Evolutionary conservation across 2,113 vertebrate species (phyloP).

Genomic region (Antechinus stuartii): DNA sequence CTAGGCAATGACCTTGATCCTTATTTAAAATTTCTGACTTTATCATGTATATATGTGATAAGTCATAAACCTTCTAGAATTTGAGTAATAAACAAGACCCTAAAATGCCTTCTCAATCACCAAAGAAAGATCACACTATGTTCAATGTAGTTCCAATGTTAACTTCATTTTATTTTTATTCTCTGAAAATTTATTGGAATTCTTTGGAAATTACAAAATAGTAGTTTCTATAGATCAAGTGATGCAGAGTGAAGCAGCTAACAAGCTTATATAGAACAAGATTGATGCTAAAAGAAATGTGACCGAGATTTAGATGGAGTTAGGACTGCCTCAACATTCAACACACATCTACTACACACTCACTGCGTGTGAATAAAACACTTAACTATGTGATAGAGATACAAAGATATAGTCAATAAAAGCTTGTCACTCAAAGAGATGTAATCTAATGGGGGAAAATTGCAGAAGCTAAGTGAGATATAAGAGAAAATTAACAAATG

Average conservation of each 20-base stretch:
- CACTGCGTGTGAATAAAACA: background rate
- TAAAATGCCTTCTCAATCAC: background rate
- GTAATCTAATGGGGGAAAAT: background rate
- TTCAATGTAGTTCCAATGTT: background rate
- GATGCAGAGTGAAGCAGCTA: slow-evolving; percentile 4
- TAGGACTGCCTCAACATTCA: background rate
- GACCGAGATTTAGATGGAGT: background rate
- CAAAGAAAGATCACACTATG: background rate
- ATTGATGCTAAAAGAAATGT: background rate
- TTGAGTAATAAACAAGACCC: background rate
- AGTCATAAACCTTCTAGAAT: background rate
- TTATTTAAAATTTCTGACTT: background rate
- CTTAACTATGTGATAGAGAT: background rate
- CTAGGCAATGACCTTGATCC: background rate
- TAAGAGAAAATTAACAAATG: background rate
- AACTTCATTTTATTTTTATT: background rate
- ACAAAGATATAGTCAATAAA: background rate
- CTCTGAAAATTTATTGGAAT: slow-evolving; percentile 1
- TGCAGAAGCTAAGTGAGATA: background rate
- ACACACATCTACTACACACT: background rate
- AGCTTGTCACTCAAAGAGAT: background rate
- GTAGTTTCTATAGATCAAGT: background rate
- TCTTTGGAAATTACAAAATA: background rate
- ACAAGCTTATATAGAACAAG: background rate
- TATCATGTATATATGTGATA: background rate